phyloP scores from a whole-genome alignment of 2,888 invertebrate species.

The Caenorhabditis uteleia region DNA sequence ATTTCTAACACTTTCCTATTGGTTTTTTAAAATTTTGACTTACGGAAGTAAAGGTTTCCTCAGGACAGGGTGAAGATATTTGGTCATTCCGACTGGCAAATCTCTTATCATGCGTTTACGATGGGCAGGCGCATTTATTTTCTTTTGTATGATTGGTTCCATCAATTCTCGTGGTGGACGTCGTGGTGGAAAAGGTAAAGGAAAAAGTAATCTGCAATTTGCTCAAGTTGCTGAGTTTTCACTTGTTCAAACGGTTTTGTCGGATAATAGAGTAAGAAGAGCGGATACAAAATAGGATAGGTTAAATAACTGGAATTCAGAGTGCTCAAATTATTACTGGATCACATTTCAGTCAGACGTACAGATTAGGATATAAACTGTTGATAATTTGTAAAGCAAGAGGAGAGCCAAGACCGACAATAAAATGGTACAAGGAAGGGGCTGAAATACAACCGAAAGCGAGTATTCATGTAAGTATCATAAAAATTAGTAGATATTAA shows the following conservation, averaged over 20 bases:
- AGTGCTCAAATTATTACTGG: slow-evolving; percentile 68
- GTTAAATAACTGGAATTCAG: slow-evolving; percentile 35
- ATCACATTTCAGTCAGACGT: slow-evolving; percentile 66
- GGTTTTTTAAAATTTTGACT: slow-evolving; percentile 3
- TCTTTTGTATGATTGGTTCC: too few relatives aligned
- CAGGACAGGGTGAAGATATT: slow-evolving; percentile 40
- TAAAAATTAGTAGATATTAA: background rate
- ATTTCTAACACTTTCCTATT: slow-evolving; percentile 8
- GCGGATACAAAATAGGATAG: background rate
- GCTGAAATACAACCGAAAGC: slow-evolving; percentile 80
- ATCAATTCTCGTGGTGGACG: slow-evolving; percentile 59
- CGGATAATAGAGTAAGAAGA: slow-evolving; percentile 63
- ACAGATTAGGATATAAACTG: slow-evolving; percentile 85
- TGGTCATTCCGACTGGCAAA: slow-evolving; percentile 23
- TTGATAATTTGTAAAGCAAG: slow-evolving; percentile 89
- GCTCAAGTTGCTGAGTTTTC: slow-evolving; percentile 69
- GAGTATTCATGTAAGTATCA: slow-evolving; percentile 62
- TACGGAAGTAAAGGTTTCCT: slow-evolving; percentile 23
- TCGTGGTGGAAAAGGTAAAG: slow-evolving; percentile 57
- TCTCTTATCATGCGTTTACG: slow-evolving; percentile 32
- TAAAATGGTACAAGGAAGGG: slow-evolving; percentile 95
- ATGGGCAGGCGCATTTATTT: slow-evolving; percentile 16
- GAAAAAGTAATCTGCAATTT: slow-evolving; percentile 68
- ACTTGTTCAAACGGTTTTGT: slow-evolving; percentile 58
- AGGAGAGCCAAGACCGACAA: slow-evolving; percentile 86